phyloP scores from a whole-genome alignment of 2,113 vertebrate genomes.

The Rhombomys opimus region DNA sequence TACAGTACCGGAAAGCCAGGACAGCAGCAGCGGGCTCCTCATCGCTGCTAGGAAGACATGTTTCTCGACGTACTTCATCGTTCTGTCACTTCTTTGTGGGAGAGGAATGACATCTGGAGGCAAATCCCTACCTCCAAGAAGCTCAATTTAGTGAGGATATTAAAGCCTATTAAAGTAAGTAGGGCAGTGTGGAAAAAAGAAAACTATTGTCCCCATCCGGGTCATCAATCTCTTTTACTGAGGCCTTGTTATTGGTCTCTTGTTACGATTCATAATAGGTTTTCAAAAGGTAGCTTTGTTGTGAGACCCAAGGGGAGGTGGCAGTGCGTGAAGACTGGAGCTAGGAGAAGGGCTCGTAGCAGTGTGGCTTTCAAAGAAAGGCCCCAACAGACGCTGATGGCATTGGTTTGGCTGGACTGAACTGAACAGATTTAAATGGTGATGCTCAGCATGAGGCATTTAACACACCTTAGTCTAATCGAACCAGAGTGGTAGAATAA shows the following conservation, averaged over 20 bases:
- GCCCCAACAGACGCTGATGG: background rate
- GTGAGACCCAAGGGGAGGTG: background rate
- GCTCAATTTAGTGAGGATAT: background rate
- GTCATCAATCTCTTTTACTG: background rate
- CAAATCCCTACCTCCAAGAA: slow-evolving; percentile 26
- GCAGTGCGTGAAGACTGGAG: background rate
- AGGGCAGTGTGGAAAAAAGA: background rate
- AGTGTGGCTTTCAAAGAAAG: background rate
- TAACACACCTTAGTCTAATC: slow-evolving; percentile 58
- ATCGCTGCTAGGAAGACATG: background rate
- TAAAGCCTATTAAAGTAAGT: slow-evolving; percentile 4
- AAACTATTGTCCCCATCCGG: background rate
- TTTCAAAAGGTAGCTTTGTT: slow-evolving; percentile 40
- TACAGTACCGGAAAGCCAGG: background rate
- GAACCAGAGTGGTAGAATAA: slow-evolving; percentile 42
- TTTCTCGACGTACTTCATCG: background rate
- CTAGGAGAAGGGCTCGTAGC: background rate
- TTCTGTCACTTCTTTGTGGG: background rate
- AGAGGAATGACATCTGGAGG: background rate
- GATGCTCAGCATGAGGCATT: slow-evolving; percentile 35
- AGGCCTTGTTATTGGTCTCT: background rate
- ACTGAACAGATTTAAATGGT: slow-evolving; percentile 30
- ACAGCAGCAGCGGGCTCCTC: background rate
- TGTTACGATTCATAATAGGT: slow-evolving; percentile 39
- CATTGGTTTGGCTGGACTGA: background rate